Evolutionary conservation across 2,888 invertebrate species (phyloP).

Genomic region (Scaptomyza cyrtandrae): DNA sequence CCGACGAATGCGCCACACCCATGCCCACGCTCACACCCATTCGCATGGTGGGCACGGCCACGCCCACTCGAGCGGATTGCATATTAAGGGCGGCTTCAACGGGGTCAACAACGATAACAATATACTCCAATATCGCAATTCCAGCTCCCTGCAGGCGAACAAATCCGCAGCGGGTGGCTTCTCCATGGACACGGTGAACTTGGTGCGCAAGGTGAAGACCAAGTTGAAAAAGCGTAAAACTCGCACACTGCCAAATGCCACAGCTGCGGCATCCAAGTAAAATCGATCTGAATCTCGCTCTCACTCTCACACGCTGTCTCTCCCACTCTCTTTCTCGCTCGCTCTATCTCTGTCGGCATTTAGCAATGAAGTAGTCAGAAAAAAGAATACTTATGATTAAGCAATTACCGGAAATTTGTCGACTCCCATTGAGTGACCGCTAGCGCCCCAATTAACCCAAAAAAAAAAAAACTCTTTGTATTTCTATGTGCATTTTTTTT

Average conservation of each 20-base stretch:
- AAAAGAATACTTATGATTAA: background rate
- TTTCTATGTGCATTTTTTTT: constrained; percentile 25
- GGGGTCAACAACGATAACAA: constrained; percentile 20
- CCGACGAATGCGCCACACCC: constrained; percentile 42
- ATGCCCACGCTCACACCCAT: background rate
- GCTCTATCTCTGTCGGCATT: background rate
- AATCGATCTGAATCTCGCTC: background rate
- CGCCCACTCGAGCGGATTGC: constrained; percentile 35
- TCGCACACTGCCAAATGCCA: constrained; percentile 41
- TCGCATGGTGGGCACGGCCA: constrained; percentile 22
- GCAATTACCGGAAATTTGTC: constrained; percentile 25
- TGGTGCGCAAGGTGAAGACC: constrained; percentile 80
- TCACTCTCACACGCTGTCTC: background rate
- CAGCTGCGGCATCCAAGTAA: constrained; percentile 24
- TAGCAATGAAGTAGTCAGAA: background rate
- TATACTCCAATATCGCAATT: constrained; percentile 31
- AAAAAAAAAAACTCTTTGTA: constrained; percentile 17
- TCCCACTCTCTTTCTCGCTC: background rate
- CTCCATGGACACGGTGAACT: constrained; percentile 85
- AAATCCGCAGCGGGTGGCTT: constrained; percentile 39
- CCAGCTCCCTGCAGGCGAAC: constrained; percentile 4
- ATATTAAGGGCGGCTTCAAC: constrained; percentile 27
- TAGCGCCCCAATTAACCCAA: background rate
- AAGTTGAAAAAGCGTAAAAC: constrained; percentile 80
- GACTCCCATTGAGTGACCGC: constrained; percentile 12